Base-by-base conservation (phyloP, 2,888 invertebrate species). In the Belgica antarctica region DNA sequence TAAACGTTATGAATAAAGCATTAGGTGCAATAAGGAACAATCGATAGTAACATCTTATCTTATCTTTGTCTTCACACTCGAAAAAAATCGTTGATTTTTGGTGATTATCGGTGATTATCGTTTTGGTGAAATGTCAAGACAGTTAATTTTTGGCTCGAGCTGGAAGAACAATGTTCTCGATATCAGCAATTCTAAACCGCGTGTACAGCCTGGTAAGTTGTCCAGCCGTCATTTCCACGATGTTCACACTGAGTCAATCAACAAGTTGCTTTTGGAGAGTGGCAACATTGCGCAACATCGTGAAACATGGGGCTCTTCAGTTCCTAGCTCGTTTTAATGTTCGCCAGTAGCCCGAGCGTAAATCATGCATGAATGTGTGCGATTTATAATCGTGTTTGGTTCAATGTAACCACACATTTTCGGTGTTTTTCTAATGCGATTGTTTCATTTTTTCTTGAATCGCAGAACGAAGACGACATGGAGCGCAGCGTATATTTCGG, bases 401-500 rank as follows among this genome's bases (percentile, higher is more conserved):
- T 41, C 8, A 41, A 41, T 41, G 2, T 2, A 41, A 2, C 15
- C 10, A 15, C 10, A n/a, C 10, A 10, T 12, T 41, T 41, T 41
- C n/a, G 41, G 15, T 41, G n/a, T n/a, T n/a, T n/a, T n/a, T n/a
- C n/a, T n/a, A n/a, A n/a, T n/a, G n/a, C n/a, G n/a, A 41, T 41
- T 15, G 41, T 41, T 41, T 5, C 12, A 10, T n/a, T n/a, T 10
- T n/a, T 41, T 4, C 41, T n/a, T 12, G 41, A 41, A 41, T 41
- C 41, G 3, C n/a, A n/a, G n/a, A 36, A n/a, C 24, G 34, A 34
- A 47, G 65, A 46, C 5, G 22, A 31, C 22, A 68, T 68, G 71
- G 24, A 17, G 25, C 66, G 62, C 12, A 61, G 52, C 12, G 72
- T 80, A 8, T 80, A 77, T 73, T 72, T 77, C 36, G 82, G 82